phyloP scores from a whole-genome alignment of 2,888 invertebrate species.

The Cartodere bifasciata region DNA sequence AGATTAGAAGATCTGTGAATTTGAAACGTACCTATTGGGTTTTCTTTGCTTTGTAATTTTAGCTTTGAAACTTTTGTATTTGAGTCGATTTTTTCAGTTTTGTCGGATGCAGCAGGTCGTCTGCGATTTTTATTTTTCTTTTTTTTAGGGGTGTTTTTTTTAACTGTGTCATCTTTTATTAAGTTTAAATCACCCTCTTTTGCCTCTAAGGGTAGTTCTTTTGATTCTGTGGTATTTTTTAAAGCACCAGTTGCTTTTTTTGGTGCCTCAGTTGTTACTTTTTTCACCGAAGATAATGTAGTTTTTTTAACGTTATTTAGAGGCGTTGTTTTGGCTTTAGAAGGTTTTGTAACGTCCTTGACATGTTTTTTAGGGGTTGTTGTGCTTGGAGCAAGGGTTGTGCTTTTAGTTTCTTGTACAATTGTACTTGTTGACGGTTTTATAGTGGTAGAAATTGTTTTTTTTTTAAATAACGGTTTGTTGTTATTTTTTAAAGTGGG shows the following conservation, averaged over 20 bases:
- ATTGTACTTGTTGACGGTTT: constrained; percentile 30
- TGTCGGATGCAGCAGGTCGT: constrained; percentile 41
- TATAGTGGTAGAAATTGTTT: constrained; percentile 30
- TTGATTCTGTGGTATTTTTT: neutral
- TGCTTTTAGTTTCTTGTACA: constrained; percentile 17
- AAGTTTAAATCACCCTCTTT: constrained; percentile 31
- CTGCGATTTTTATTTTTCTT: constrained; percentile 50
- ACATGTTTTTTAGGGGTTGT: constrained; percentile 2
- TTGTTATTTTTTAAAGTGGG: constrained; percentile 12
- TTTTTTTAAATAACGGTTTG: constrained; percentile 19
- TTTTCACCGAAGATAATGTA: constrained; percentile 14
- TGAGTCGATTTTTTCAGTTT: constrained; percentile 31
- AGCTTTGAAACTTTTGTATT: constrained; percentile 21
- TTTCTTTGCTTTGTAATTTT: constrained; percentile 29
- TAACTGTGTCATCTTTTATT: constrained; percentile 16
- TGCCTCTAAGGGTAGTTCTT: constrained; percentile 23
- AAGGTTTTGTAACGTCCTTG: constrained; percentile 26
- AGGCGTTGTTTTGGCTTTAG: constrained; percentile 50
- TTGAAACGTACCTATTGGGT: too few relatives aligned
- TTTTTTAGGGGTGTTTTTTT: constrained; percentile 25
- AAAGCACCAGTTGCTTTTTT: neutral
- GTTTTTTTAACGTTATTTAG: constrained; percentile 39
- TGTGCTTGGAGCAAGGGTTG: constrained; percentile 10
- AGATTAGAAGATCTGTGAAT: too few relatives aligned
- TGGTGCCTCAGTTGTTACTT: neutral